Percentiles rank a stretch among this genome's conserved stretches.
These are phyloP conservation scores for Sebastes nivosus DNA, from an alignment of 2,797 vertebrate species.

Conservation along the genomic window DNA sequence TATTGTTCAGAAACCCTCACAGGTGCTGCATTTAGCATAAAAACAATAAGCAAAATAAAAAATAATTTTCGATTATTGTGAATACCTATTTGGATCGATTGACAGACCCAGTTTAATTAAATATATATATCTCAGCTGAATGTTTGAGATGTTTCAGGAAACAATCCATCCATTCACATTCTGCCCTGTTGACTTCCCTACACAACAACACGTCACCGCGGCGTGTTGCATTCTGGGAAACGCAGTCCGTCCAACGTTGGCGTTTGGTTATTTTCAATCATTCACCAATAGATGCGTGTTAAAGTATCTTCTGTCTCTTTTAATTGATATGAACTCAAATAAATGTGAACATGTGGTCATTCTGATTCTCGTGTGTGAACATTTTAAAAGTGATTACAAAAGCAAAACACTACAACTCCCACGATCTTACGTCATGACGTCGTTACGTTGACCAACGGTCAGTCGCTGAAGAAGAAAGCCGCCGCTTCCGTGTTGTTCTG, in stretches of 20 bases:
- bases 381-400: fast-evolving
- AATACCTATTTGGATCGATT: no score
- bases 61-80: no score
- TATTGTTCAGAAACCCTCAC: no score
- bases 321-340: fast-evolving
- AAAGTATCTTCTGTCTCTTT: fast-evolving
- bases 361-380: fast-evolving
- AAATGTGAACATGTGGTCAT: no score
- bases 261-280: fast-evolving
- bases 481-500: slow-evolving; percentile 88
- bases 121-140: neutral
- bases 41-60: no score
- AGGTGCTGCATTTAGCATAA: no score
- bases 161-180: neutral
- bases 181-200: slow-evolving; percentile 52
- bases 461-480: slow-evolving; percentile 62
- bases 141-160: no score
- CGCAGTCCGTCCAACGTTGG: neutral
- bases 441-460: slow-evolving; percentile 59
- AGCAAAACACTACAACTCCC: slow-evolving; percentile 69
- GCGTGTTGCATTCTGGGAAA: slow-evolving; percentile 58
- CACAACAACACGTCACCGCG: slow-evolving; percentile 27
- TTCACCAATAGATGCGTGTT: fast-evolving
- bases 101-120: no score
- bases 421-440: slow-evolving; percentile 38